A percentile compares a stretch with the other conserved stretches of the same genome.
These are phyloP conservation scores for Caenorhabditis sp. DNA, from an alignment of 2,888 invertebrate species.

Conservation along the genomic window DNA sequence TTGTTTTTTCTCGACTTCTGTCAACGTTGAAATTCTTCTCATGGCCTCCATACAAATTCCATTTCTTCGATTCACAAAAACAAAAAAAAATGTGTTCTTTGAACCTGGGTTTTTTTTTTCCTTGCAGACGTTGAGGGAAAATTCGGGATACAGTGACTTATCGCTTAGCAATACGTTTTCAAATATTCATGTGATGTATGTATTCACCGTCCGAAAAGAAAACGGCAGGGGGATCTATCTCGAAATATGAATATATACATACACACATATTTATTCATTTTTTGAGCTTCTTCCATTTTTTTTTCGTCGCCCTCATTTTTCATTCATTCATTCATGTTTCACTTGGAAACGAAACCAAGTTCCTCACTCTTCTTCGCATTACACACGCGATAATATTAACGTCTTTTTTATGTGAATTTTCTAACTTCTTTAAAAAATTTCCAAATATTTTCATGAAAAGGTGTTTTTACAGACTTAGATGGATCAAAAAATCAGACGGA, in stretches of 20 bases:
- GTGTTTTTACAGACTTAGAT: neutral
- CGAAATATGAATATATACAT: neutral
- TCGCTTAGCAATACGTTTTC: too few species aligned
- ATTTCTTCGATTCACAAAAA: too few species aligned
- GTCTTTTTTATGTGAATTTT: neutral
- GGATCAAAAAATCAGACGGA: neutral
- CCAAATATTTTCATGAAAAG: neutral
- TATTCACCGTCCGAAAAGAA: too few species aligned
- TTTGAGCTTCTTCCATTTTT: neutral
- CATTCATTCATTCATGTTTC: conserved; percentile 1
- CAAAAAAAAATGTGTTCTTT: too few species aligned
- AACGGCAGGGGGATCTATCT: too few species aligned
- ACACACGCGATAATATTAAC: neutral
- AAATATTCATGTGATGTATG: too few species aligned
- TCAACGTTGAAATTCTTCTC: too few species aligned
- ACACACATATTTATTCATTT: neutral
- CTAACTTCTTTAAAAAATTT: neutral
- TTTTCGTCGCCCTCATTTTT: neutral
- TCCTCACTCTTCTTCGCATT: neutral
- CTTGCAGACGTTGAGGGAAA: too few species aligned
- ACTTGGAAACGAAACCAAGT: neutral
- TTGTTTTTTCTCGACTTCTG: too few species aligned
- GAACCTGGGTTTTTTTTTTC: too few species aligned
- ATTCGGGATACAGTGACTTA: too few species aligned
- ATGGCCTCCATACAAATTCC: too few species aligned